phyloP scores from a whole-genome alignment of 2,113 vertebrate genomes.

The Neogobius melanostomus region DNA sequence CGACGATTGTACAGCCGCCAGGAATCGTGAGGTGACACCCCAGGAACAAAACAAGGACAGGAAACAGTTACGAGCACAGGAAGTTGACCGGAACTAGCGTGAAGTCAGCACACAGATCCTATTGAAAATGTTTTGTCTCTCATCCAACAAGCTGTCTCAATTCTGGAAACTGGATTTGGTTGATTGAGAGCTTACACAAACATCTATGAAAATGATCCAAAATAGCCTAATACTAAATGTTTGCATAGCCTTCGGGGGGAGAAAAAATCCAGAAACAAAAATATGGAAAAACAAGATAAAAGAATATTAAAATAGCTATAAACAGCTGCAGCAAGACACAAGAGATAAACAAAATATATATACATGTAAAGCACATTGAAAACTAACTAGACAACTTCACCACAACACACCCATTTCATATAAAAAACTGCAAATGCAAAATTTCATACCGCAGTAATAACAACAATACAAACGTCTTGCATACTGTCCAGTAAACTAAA shows the following conservation, averaged over 20 bases:
- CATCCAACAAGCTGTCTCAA: no score
- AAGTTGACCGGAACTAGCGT: no score
- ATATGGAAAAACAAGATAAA: constrained; percentile 15
- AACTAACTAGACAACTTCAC: constrained; percentile 41
- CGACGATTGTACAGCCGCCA: no score
- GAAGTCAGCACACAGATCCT: no score
- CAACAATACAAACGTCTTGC: constrained; percentile 21
- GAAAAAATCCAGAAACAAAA: constrained; percentile 13
- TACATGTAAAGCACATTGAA: constrained; percentile 59
- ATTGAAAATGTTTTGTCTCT: no score
- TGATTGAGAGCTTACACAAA: no score
- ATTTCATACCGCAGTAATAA: constrained; percentile 25
- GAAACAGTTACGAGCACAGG: no score
- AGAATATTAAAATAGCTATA: constrained; percentile 46
- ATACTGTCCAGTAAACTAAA: constrained; percentile 31
- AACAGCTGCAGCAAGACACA: constrained; percentile 58
- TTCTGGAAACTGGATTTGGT: no score
- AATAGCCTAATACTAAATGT: no score
- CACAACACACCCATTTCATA: constrained; percentile 26
- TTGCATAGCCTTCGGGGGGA: background rate
- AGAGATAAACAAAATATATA: constrained; percentile 55
- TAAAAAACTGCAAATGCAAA: constrained; percentile 45
- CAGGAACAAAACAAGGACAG: no score
- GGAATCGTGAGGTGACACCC: no score
- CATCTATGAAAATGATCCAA: no score